phyloP scores from a whole-genome alignment of 2,888 invertebrate genomes.

The Norana najaformis region DNA sequence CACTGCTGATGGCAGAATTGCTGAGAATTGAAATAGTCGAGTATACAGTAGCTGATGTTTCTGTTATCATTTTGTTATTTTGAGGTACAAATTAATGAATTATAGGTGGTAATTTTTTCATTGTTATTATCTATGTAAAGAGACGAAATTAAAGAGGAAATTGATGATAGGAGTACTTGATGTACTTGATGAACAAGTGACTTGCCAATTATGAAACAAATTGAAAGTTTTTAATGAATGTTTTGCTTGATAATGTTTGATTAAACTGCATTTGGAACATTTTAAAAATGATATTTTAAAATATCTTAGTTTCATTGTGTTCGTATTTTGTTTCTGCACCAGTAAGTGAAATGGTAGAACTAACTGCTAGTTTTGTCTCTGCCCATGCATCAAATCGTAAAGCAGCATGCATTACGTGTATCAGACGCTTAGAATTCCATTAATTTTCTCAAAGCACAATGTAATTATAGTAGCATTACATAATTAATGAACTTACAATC shows the following conservation, averaged over 20 bases:
- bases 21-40: not conserved
- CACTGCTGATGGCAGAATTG: too few relatives aligned
- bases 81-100: not conserved
- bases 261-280: slow-evolving; percentile 4
- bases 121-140: not conserved
- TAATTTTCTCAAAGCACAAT: too few relatives aligned
- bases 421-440: too few relatives aligned
- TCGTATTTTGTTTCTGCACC: too few relatives aligned
- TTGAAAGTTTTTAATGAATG: not conserved
- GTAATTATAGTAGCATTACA: too few relatives aligned
- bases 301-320: not conserved
- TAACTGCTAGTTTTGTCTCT: too few relatives aligned
- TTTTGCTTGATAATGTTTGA: not conserved
- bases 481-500: too few relatives aligned
- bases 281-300: not conserved
- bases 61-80: too few relatives aligned
- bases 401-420: too few relatives aligned
- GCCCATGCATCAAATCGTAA: too few relatives aligned
- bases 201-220: not conserved
- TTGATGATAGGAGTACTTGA: not conserved
- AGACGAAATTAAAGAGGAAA: not conserved
- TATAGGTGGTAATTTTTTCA: not conserved
- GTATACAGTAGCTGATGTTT: not conserved
- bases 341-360: too few relatives aligned
- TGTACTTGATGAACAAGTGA: too few relatives aligned